phyloP scores from a whole-genome alignment of 2,113 vertebrate species.

The Panurus biarmicus region DNA sequence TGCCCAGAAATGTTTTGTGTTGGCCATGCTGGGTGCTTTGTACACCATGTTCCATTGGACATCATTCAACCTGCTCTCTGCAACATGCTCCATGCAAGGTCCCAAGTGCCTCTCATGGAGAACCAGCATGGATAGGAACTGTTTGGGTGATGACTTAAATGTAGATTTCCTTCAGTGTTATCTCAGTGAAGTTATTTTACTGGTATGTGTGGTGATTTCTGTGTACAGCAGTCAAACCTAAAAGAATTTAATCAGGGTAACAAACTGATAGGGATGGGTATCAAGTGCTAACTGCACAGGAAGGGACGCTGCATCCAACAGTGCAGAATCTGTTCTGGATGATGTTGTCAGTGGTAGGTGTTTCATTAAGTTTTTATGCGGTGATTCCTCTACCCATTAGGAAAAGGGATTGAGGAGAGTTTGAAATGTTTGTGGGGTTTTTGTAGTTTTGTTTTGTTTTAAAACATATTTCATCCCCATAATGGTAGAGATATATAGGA shows the following conservation, averaged over 20 bases:
- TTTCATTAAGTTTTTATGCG: background rate
- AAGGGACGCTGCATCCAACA: background rate
- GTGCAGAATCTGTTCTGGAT: background rate
- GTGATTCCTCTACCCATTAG: background rate
- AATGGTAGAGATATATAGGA: background rate
- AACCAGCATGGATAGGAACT: background rate
- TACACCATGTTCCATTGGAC: rapidly evolving
- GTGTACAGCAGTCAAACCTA: background rate
- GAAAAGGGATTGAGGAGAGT: background rate
- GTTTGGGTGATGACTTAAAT: background rate
- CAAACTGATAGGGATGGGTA: background rate
- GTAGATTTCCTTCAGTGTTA: background rate
- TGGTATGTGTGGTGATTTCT: background rate
- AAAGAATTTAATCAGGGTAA: background rate
- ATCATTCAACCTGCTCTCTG: background rate
- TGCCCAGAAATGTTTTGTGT: background rate
- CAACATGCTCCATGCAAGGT: background rate
- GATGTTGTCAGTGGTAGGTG: background rate
- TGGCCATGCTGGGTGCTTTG: rapidly evolving
- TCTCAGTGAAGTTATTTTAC: background rate
- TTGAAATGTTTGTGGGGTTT: background rate
- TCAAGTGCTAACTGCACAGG: background rate
- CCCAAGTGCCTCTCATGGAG: background rate
- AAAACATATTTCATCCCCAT: background rate
- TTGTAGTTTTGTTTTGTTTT: background rate